Evolutionary conservation across 2,113 vertebrate genomes (phyloP).

Genomic region (Phocoena phocoena): DNA sequence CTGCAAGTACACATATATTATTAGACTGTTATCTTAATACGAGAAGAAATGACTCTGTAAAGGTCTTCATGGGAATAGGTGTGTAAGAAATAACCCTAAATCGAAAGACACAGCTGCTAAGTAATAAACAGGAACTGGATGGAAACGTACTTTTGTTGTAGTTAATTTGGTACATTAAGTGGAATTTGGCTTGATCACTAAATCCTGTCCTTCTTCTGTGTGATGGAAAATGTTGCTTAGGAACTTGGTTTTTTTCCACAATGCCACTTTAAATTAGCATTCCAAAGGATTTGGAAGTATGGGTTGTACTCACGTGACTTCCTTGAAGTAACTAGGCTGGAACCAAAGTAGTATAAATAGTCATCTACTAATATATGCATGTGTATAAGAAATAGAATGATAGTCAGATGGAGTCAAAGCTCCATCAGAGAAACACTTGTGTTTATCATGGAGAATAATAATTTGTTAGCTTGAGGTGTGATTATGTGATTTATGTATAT

Average conservation of each 20-base stretch:
- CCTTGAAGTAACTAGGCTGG: slow-evolving; percentile 31
- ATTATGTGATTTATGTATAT: neutral
- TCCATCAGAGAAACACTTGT: neutral
- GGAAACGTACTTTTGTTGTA: neutral
- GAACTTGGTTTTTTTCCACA: neutral
- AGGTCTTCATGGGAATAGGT: neutral
- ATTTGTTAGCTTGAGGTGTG: neutral
- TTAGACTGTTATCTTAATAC: neutral
- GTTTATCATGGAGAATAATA: neutral
- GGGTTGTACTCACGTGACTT: neutral
- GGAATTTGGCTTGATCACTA: slow-evolving; percentile 32
- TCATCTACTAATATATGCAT: neutral
- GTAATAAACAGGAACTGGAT: neutral
- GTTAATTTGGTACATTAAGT: slow-evolving; percentile 24
- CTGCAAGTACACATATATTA: neutral
- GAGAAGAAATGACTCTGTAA: neutral
- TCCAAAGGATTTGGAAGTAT: slow-evolving; percentile 46
- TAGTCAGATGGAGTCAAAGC: neutral
- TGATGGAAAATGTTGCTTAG: slow-evolving; percentile 61
- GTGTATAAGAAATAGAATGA: neutral
- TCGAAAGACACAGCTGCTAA: slow-evolving; percentile 2
- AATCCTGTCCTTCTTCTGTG: neutral
- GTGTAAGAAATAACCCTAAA: neutral
- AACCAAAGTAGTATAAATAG: neutral
- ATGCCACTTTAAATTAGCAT: slow-evolving; percentile 34